phyloP scores from a whole-genome alignment of 2,113 vertebrate genomes.

The Genyomyrus donnyi region DNA sequence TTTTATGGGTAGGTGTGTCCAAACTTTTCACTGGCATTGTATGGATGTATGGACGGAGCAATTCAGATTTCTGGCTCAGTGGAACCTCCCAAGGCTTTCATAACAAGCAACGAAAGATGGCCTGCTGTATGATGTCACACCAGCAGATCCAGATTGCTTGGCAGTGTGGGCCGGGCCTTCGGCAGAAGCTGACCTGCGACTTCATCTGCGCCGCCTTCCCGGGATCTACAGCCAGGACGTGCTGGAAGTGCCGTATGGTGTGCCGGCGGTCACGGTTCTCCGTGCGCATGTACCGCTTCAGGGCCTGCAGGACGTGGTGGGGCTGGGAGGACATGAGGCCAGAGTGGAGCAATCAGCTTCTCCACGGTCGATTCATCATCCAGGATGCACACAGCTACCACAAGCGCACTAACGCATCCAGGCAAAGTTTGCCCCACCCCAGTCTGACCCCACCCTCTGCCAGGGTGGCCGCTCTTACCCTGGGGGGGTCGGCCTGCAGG shows the following conservation, averaged over 20 bases:
- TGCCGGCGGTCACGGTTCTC: slow-evolving; percentile 96
- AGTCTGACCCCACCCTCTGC: background rate
- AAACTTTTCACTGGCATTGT: background rate
- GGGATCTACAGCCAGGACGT: slow-evolving; percentile 89
- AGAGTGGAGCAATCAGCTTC: background rate
- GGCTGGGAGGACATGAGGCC: slow-evolving; percentile 57
- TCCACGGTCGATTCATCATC: background rate
- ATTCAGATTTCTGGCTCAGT: background rate
- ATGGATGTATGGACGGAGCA: background rate
- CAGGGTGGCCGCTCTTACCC: slow-evolving; percentile 53
- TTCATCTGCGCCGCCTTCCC: slow-evolving; percentile 98
- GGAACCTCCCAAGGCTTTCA: background rate
- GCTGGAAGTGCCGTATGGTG: slow-evolving; percentile 93
- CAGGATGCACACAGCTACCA: background rate
- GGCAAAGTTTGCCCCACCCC: background rate
- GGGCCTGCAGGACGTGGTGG: slow-evolving; percentile 86
- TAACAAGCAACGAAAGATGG: background rate
- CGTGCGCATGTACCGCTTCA: slow-evolving; percentile 80
- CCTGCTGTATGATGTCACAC: background rate
- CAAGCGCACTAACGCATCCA: background rate
- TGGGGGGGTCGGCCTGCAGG: slow-evolving; percentile 82
- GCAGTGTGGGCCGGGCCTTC: background rate
- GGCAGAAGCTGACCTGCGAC: slow-evolving; percentile 74
- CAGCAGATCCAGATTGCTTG: background rate
- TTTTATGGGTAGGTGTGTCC: background rate